phyloP scores from a whole-genome alignment of 1,140 invertebrate genomes.

The Ptiloglossa arizonensis region DNA sequence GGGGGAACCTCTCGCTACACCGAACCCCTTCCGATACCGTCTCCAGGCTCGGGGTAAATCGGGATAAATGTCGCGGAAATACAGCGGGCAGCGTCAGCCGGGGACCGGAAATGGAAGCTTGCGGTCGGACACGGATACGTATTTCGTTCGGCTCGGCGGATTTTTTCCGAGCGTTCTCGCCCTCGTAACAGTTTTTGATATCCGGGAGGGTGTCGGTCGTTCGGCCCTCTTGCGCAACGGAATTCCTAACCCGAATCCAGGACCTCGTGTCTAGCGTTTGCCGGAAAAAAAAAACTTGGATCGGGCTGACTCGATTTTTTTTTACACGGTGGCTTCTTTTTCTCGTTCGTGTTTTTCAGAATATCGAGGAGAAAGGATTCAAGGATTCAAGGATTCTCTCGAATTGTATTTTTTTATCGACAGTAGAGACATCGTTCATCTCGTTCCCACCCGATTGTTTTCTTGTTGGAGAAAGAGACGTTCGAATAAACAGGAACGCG shows the following conservation, averaged over 20 bases:
- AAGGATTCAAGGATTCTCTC: too few species aligned
- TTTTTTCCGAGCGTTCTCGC: constrained; percentile 71
- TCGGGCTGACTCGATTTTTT: too few species aligned
- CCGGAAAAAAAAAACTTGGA: too few species aligned
- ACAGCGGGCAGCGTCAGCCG: constrained; percentile 77
- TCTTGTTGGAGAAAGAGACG: constrained; percentile 23
- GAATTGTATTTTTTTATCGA: too few species aligned
- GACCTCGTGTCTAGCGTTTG: background rate
- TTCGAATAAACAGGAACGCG: too few species aligned
- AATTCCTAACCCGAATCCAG: constrained; percentile 32
- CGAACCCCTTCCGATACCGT: constrained; percentile 43
- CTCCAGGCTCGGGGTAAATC: constrained; percentile 78
- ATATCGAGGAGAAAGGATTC: background rate
- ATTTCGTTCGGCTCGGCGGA: constrained; percentile 77
- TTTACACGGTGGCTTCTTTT: too few species aligned
- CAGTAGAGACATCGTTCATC: constrained; percentile 16
- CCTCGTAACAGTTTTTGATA: constrained; percentile 76
- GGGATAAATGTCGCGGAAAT: constrained; percentile 84
- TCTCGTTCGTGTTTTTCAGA: too few species aligned
- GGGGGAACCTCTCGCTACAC: background rate
- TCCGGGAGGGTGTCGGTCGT: constrained; percentile 71
- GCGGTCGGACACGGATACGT: constrained; percentile 82
- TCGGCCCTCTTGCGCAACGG: background rate
- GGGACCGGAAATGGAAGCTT: constrained; percentile 83
- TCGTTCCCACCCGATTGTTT: too few species aligned